phyloP scores from a whole-genome alignment of 37 sponge, comb jelly and placozoan genomes.

The Aplysina aerophoba region DNA sequence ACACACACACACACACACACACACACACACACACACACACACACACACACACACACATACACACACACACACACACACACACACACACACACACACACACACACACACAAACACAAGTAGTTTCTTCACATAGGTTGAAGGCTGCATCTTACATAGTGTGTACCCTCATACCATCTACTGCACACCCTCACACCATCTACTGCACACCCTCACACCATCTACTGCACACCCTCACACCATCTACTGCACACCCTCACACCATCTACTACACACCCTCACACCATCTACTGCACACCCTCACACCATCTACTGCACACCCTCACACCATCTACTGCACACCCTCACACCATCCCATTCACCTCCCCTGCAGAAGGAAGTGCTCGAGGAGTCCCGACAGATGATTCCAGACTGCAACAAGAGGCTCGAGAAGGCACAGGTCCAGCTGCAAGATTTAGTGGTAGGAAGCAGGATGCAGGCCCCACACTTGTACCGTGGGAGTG shows the following conservation, averaged over 20 bases:
- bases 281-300: not conserved
- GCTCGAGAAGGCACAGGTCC: conserved; percentile 47
- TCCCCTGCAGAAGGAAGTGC: conserved; percentile 60
- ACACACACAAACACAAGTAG: too few relatives aligned
- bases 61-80: too few relatives aligned
- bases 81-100: too few relatives aligned
- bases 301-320: not conserved
- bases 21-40: too few relatives aligned
- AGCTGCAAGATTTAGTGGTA: conserved; percentile 59
- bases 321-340: not conserved
- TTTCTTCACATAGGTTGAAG: too few relatives aligned
- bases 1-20: too few relatives aligned
- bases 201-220: not conserved
- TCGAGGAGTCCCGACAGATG: conserved; percentile 75
- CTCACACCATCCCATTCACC: not conserved
- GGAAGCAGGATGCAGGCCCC: not conserved
- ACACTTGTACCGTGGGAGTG: too few relatives aligned
- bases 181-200: not conserved
- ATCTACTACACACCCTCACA: not conserved
- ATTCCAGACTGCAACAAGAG: conserved; percentile 81
- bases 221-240: not conserved
- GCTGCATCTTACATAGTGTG: too few relatives aligned
- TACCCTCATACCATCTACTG: too few relatives aligned
- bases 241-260: not conserved
- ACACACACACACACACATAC: too few relatives aligned